Evolutionary conservation across 2,797 vertebrate genomes (phyloP), one percentile per base, ranked within the genome.

Genomic region (Synaphobranchus kaupii): DNA sequence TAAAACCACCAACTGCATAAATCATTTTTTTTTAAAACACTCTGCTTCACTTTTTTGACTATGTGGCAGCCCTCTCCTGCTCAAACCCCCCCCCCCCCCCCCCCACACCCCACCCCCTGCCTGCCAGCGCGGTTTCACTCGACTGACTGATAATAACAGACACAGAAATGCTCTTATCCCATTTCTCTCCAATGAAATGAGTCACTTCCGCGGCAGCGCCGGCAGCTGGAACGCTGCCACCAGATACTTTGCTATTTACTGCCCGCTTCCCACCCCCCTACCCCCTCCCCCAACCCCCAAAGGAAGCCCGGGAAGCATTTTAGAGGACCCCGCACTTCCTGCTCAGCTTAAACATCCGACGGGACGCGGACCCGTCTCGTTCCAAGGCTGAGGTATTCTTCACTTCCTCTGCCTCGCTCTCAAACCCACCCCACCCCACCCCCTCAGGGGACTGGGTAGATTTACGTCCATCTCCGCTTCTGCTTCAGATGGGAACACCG

Each of bases 131-230:
- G 95, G 96, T 96, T 97, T 95, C 93, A 96, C 96, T 97, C 96
- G 94, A 94, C 94, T 95, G 94, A 92, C 94, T 97, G 96, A 97
- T 97, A 97, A 97, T 97, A 95, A 96, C 94, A 96, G 92, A 96
- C 94, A 93, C 93, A 95, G 94, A 96, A 97, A 94, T 94, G 94
- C 93, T 94, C 94, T 94, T 92, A 92, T 88, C 85, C 93, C 92
- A 90, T 76, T 44, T 63, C 88, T 93, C 94, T 94, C 93, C 94
- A 92, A 94, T 93, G 90, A 94, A 95, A 93, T 96, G 93, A 96
- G 92, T 92, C 93, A 95, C 93, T 95, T 95, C 94, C 95, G 95
- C 94, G 94, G 95, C 95, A 96, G 91, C 88, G 86, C 93, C 84
- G 90, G 94, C 94, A 92, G 93, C 94, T 97, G 96, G 96, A 95